Percentiles rank a stretch among this genome's conserved stretches.
These are phyloP conservation scores for Argyresthia albistria DNA, from an alignment of 2,888 invertebrate species.

Conservation along the genomic window DNA sequence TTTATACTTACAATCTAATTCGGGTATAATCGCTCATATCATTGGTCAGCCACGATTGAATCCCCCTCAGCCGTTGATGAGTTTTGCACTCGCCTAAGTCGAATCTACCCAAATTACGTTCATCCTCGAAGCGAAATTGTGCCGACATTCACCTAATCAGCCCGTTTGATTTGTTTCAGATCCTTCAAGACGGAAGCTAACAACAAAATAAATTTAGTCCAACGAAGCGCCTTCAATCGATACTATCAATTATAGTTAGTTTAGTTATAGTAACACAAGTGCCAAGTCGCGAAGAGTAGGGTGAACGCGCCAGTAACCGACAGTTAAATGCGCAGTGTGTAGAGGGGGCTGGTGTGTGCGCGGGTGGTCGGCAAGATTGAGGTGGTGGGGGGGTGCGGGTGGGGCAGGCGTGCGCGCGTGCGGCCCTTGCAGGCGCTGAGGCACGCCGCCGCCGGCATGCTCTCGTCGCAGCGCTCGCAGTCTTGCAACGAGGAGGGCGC, in stretches of 20 bases:
- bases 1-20: not conserved
- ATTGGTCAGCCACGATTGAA: not conserved
- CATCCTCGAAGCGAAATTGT: slow-evolving; percentile 9
- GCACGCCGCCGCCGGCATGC: slow-evolving; percentile 65
- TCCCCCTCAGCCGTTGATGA: not conserved
- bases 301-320: not conserved
- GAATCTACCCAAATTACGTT: slow-evolving; percentile 31
- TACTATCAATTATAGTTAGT: slow-evolving; percentile 32
- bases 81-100: slow-evolving; percentile 24
- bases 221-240: slow-evolving; percentile 59
- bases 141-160: not conserved
- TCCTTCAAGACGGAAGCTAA: slow-evolving; percentile 30
- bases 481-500: slow-evolving; percentile 71
- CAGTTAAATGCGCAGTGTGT: slow-evolving; percentile 20
- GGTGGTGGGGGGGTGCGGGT: slow-evolving; percentile 66
- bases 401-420: slow-evolving; percentile 69
- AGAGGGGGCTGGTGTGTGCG: slow-evolving; percentile 18
- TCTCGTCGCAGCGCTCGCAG: slow-evolving; percentile 68
- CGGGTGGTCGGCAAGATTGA: slow-evolving; percentile 54
- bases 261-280: slow-evolving; percentile 30
- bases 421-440: slow-evolving; percentile 61
- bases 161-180: slow-evolving; percentile 52
- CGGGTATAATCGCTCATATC: not conserved
- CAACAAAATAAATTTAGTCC: slow-evolving; percentile 23
- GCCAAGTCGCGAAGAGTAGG: slow-evolving; percentile 18